Evolutionary conservation across 2,888 invertebrate species (phyloP).

Genomic region (Apoda limacodes): DNA sequence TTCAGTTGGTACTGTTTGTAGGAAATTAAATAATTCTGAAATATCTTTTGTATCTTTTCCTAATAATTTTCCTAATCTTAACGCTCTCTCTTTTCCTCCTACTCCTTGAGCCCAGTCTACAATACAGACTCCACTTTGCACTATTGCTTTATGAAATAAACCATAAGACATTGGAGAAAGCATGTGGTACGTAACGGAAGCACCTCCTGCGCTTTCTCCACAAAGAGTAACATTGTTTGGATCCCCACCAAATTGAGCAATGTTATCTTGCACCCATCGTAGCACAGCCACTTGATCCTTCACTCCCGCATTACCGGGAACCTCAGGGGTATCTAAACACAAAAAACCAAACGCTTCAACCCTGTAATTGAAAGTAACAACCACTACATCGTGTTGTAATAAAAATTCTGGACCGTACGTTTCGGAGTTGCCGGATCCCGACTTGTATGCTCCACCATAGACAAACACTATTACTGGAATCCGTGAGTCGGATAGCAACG

Average conservation of each 20-base stretch:
- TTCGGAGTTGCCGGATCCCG: constrained; percentile 40
- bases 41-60: constrained; percentile 36
- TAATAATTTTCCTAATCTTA: constrained; percentile 32
- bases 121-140: constrained; percentile 42
- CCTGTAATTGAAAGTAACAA: constrained; percentile 53
- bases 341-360: constrained; percentile 34
- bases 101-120: constrained; percentile 33
- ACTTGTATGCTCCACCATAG: constrained; percentile 47
- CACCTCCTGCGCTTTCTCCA: constrained; percentile 52
- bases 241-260: constrained; percentile 40
- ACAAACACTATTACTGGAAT: constrained; percentile 54
- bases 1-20: constrained; percentile 31
- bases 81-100: constrained; percentile 31
- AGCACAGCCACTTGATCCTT: constrained; percentile 48
- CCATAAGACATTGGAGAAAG: constrained; percentile 48
- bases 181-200: constrained; percentile 43
- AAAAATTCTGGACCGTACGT: constrained; percentile 44
- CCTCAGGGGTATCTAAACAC: constrained; percentile 33
- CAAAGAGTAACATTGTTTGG: constrained; percentile 43
- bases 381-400: constrained; percentile 41
- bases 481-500: constrained; percentile 22
- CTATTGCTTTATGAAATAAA: constrained; percentile 46
- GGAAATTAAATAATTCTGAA: constrained; percentile 30
- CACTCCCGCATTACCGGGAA: constrained; percentile 47
- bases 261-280: constrained; percentile 40